Evolutionary conservation across 37 sponge, comb jelly and placozoan genomes (phyloP).

Genomic region (Aplysina aerophoba): DNA sequence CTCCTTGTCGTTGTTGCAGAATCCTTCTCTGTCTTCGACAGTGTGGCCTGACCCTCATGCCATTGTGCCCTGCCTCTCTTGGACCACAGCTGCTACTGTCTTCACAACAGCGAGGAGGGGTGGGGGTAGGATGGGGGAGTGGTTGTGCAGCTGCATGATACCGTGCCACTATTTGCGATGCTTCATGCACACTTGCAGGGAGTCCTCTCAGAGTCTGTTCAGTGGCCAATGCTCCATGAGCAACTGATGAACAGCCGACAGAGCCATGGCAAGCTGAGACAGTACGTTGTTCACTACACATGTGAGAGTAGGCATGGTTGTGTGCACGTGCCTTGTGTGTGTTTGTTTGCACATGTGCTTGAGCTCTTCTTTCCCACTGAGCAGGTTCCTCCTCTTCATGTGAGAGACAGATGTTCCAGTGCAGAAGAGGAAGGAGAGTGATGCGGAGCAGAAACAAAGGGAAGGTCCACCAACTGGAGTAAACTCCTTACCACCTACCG

Average conservation of each 20-base stretch:
- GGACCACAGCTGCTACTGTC: constrained; percentile 82
- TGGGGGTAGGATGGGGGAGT: background rate
- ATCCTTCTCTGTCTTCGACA: constrained; percentile 76
- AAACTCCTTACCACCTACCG: background rate
- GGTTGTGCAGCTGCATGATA: background rate
- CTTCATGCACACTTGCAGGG: constrained; percentile 46
- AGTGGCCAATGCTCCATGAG: constrained; percentile 69
- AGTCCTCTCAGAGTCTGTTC: constrained; percentile 47
- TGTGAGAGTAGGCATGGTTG: background rate
- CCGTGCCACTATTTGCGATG: background rate
- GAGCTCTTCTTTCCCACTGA: background rate
- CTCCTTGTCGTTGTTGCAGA: constrained; percentile 37
- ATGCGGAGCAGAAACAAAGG: background rate
- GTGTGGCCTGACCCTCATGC: constrained; percentile 79
- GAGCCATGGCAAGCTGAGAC: constrained; percentile 23
- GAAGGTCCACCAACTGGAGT: background rate
- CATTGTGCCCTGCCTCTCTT: constrained; percentile 84
- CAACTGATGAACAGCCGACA: constrained; percentile 51
- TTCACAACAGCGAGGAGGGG: constrained; percentile 74
- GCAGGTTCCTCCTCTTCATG: too few species aligned
- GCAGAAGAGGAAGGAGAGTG: too few species aligned
- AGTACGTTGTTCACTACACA: constrained; percentile 3
- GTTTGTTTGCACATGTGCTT: background rate
- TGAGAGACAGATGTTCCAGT: background rate
- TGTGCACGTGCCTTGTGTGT: background rate